phyloP scores from a whole-genome alignment of 1,140 invertebrate genomes.

The Helicoverpa armigera region DNA sequence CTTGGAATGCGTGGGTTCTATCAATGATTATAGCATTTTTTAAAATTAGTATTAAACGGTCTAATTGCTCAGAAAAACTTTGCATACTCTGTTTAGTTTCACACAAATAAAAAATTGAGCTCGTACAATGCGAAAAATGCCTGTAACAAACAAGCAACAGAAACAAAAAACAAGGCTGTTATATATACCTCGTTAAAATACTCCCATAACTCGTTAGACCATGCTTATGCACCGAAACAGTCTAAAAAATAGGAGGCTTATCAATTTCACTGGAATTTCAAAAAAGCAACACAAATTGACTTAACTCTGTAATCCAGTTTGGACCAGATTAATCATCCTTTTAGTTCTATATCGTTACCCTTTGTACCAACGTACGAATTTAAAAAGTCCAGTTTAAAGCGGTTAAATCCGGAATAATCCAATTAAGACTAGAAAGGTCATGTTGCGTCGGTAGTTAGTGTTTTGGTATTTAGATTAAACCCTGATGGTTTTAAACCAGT shows the following conservation, averaged over 20 bases:
- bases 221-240: too few relatives aligned
- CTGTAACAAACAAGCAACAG: too few relatives aligned
- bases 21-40: too few relatives aligned
- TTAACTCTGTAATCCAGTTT: conserved; percentile 33
- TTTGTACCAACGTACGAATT: conserved; percentile 19
- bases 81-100: too few relatives aligned
- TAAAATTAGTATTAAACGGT: too few relatives aligned
- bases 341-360: not conserved
- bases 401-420: conserved; percentile 49
- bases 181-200: not conserved
- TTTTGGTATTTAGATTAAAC: not conserved
- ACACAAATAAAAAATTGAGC: too few relatives aligned
- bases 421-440: conserved; percentile 46
- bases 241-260: conserved; percentile 2
- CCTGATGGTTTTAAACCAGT: not conserved
- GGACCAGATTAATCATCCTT: conserved; percentile 9
- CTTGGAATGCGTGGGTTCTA: too few relatives aligned
- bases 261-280: not conserved
- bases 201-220: too few relatives aligned
- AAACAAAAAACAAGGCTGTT: too few relatives aligned
- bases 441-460: conserved; percentile 26
- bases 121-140: too few relatives aligned
- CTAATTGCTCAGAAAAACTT: too few relatives aligned
- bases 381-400: conserved; percentile 12
- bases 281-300: conserved; percentile 20